Conservation (phyloP, 2,113 vertebrate genomes). For the Dinomys branickii region DNA sequence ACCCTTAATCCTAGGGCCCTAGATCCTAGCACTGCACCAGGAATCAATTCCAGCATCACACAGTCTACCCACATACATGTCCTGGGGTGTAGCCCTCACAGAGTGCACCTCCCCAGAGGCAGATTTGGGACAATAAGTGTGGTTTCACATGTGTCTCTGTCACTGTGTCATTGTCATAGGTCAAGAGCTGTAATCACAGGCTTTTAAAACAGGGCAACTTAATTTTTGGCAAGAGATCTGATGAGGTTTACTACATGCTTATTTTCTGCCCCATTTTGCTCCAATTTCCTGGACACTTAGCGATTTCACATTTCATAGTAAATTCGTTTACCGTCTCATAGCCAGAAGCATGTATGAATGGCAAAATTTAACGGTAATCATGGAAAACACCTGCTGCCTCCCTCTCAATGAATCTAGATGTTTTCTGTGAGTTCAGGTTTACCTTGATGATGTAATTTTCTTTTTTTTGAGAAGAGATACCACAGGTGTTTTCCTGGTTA, state of each 20-base stretch:
- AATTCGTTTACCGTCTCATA: not conserved
- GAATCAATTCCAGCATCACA: not conserved
- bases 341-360: conserved; percentile 14
- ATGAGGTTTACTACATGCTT: not conserved
- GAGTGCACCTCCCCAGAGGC: not conserved
- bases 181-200: not conserved
- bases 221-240: not conserved
- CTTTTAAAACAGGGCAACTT: not conserved
- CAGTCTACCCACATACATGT: not conserved
- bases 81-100: not conserved
- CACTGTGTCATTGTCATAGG: not conserved
- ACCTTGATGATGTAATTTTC: not conserved
- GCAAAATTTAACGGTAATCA: conserved; percentile 1
- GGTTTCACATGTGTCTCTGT: not conserved
- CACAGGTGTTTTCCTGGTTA: not conserved
- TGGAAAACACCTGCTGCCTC: conserved; percentile 21
- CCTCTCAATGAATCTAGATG: not conserved
- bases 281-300: not conserved
- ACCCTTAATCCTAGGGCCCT: not conserved
- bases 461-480: not conserved
- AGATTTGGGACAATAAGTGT: too few relatives aligned
- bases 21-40: not conserved
- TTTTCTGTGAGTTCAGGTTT: conserved; percentile 13
- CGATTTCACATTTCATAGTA: conserved; percentile 12
- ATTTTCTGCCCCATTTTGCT: not conserved